phyloP scores from a whole-genome alignment of 2,113 vertebrate species.

The Pelmatolapia mariae region DNA sequence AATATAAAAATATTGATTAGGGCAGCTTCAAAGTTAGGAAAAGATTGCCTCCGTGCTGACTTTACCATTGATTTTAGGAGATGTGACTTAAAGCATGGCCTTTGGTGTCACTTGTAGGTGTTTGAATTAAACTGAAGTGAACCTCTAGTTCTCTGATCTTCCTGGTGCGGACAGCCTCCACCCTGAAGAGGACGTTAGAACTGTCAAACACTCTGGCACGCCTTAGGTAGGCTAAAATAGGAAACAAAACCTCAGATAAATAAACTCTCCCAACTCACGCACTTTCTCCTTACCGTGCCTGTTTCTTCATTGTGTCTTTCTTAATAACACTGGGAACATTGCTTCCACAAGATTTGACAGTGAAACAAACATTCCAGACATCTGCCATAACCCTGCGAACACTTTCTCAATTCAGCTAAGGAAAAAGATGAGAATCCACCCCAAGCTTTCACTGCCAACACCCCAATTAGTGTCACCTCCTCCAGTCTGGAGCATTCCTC shows the following conservation, averaged over 20 bases:
- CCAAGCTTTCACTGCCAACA: conserved; percentile 7
- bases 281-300: background rate
- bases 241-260: background rate
- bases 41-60: background rate
- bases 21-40: background rate
- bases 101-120: background rate
- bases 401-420: conserved; percentile 17
- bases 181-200: background rate
- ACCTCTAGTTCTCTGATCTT: background rate
- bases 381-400: conserved; percentile 21
- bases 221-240: background rate
- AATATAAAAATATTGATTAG: background rate
- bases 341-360: conserved; percentile 19
- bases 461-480: conserved; percentile 64
- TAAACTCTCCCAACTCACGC: background rate
- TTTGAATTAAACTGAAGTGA: background rate
- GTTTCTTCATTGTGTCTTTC: background rate
- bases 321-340: conserved; percentile 2
- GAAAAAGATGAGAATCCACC: conserved; percentile 15
- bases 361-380: conserved; percentile 40
- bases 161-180: background rate
- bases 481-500: conserved; percentile 22
- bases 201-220: too few relatives aligned
- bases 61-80: background rate
- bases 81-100: background rate